Evolutionary conservation across 2,888 invertebrate genomes (phyloP).

Genomic region (Drosophila phalerata): DNA sequence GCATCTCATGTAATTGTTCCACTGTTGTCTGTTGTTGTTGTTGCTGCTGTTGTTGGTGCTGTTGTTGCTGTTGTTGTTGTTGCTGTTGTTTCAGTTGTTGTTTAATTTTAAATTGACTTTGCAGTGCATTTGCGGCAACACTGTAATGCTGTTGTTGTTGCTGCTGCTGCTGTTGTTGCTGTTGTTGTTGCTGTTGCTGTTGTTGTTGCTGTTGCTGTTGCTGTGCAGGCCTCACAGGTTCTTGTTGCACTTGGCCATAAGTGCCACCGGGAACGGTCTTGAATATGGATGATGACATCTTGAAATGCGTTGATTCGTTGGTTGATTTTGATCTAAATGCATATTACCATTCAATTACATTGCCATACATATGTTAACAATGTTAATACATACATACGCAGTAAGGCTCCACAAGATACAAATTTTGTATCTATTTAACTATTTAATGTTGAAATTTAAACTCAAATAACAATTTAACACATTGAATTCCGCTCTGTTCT

Average conservation of each 20-base stretch:
- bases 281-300: constrained; percentile 24
- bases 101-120: constrained; percentile 65
- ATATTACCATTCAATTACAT: not conserved
- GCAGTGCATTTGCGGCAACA: constrained; percentile 48
- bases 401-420: not conserved
- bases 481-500: not conserved
- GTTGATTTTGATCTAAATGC: constrained; percentile 18
- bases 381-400: constrained; percentile 13
- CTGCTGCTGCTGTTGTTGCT: constrained; percentile 15
- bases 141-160: constrained; percentile 29
- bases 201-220: constrained; percentile 19
- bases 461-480: not conserved
- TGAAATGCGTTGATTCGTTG: not conserved
- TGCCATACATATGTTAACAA: not conserved
- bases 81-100: constrained; percentile 61
- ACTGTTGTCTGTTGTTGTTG: not conserved
- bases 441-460: not conserved
- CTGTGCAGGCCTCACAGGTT: not conserved
- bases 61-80: constrained; percentile 19
- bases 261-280: not conserved
- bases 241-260: not conserved
- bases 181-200: constrained; percentile 16
- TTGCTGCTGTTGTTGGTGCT: not conserved
- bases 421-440: not conserved
- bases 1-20: not conserved